Evolutionary conservation across 2,888 invertebrate genomes (phyloP).

Genomic region (Spilosoma lubricipeda): DNA sequence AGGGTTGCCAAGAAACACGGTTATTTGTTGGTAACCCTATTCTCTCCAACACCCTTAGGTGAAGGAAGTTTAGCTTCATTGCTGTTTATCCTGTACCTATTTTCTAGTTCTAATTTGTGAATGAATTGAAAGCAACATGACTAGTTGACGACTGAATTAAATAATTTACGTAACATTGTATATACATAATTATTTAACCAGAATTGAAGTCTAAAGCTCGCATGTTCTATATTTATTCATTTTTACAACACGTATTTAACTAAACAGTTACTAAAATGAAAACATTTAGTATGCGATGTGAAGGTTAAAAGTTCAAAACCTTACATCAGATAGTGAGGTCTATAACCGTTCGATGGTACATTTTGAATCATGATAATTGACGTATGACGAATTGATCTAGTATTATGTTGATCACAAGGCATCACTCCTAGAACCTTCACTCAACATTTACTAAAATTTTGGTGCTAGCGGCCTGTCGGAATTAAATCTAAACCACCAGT

Average conservation of each 20-base stretch:
- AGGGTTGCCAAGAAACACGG: neutral
- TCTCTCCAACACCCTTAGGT: neutral
- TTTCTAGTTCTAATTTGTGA: neutral
- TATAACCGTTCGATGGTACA: neutral
- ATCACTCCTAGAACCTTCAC: too few species aligned
- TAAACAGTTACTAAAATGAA: neutral
- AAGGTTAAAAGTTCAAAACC: neutral
- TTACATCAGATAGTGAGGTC: neutral
- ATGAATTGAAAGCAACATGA: neutral
- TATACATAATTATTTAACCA: neutral
- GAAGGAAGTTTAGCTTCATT: neutral
- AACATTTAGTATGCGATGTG: neutral
- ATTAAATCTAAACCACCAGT: too few species aligned
- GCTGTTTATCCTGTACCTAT: neutral
- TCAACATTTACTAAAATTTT: too few species aligned
- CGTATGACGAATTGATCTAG: neutral
- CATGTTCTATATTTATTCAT: neutral
- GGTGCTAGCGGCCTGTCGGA: too few species aligned
- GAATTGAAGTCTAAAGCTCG: neutral
- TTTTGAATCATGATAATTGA: neutral
- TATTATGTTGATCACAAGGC: neutral
- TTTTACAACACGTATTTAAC: neutral
- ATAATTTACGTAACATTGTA: neutral
- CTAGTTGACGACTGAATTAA: neutral
- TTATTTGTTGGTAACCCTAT: neutral